phyloP scores from a whole-genome alignment of 2,888 invertebrate genomes.

The Coronaproctus castanopsis region DNA sequence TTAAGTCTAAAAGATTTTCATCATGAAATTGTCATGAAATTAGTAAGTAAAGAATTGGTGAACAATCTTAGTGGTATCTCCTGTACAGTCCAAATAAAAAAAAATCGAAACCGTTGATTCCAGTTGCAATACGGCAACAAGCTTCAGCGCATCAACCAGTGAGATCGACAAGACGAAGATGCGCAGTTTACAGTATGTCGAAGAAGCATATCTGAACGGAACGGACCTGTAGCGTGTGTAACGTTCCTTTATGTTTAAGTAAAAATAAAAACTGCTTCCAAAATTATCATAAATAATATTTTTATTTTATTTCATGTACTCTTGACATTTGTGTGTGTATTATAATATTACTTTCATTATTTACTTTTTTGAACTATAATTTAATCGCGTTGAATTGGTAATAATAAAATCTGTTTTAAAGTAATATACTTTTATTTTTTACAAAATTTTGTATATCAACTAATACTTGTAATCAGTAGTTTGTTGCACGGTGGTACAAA shows the following conservation, averaged over 20 bases:
- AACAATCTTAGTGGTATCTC: background rate
- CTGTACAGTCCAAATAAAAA: background rate
- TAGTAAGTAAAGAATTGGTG: background rate
- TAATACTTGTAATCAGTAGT: background rate
- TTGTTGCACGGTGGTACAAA: too few relatives aligned
- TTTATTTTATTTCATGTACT: background rate
- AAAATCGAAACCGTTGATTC: background rate
- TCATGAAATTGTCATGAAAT: background rate
- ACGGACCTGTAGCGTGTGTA: background rate
- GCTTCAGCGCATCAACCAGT: background rate
- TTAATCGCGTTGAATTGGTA: background rate
- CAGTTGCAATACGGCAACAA: background rate
- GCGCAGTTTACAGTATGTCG: background rate
- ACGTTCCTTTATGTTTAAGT: background rate
- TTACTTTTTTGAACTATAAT: background rate
- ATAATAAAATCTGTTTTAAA: background rate
- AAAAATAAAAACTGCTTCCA: background rate
- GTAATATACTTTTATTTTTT: background rate
- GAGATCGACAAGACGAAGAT: background rate
- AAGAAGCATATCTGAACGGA: background rate
- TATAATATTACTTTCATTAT: background rate
- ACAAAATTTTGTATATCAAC: background rate
- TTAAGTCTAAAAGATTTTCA: background rate
- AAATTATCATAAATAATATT: background rate
- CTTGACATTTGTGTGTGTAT: background rate